Base-by-base conservation (phyloP, 2,888 invertebrate species). In the Capitulum mitella region DNA sequence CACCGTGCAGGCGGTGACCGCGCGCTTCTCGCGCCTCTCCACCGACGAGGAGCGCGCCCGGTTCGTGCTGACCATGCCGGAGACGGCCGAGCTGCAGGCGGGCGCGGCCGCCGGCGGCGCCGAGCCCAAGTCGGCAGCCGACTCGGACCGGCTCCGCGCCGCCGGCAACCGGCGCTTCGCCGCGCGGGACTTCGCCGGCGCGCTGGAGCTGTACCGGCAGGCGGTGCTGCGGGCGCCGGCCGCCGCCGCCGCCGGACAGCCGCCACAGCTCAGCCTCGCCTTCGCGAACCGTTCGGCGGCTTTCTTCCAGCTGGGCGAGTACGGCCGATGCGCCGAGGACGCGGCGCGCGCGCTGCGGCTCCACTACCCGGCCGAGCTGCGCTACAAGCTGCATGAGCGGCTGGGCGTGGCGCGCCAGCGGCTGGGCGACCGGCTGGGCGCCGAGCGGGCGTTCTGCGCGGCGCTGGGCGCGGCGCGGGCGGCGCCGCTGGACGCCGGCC, bases 401-500 rank as follows among this genome's bases (percentile, higher is more conserved):
- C 76, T 43, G 0, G 76, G 46, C 14, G 76, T 46, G 32, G 46
- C 76, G 43, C 29, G 43, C 19, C n/a, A 16, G 1, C n/a, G 76
- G 46, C 76, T 12, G 19, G 76, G 76, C 2, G 46, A 48, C 29
- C 16, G 43, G 0, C 6, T 3, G 29, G 46, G 16, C 29, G 76
- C 76, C 2, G 76, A 76, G 48, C n/a, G 8, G 32, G 43, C 76
- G 16, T 48, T 76, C 76, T 48, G 43, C 29, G 19, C 19, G 16
- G 76, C 76, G 19, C 29, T 76, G 76, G 8, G 19, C 29, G 48
- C 58, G 22, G 29, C 16, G 48, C 79, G 78, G 48, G 37, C 58
- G 3, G 64, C 77, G 19, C 78, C 77, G 29, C 78, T 78, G 10
- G 75, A 78, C 10, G 80, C 78, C 5, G 34, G 14, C 16, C 16